These are phyloP conservation scores for Galagoides demidoff DNA, from an alignment of 2,797 vertebrate species.

Conservation along the genomic window DNA sequence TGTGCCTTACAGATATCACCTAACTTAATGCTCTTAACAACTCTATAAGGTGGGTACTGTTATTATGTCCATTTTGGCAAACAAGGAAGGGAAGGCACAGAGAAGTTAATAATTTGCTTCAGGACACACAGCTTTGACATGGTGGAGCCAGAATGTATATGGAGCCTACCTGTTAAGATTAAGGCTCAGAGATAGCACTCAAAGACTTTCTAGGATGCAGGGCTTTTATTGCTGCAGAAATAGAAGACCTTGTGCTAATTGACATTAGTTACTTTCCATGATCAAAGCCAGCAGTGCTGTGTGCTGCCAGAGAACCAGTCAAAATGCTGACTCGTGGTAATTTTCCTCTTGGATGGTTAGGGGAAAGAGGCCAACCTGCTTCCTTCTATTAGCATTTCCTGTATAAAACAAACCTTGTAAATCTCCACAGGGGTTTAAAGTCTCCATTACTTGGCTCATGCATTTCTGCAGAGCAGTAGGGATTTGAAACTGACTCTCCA, in stretches of 20 bases:
- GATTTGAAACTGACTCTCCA: neutral
- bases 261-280: neutral
- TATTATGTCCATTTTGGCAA: neutral
- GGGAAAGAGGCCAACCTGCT: neutral
- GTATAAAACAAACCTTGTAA: neutral
- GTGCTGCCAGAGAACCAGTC: neutral
- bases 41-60: neutral
- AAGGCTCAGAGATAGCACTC: neutral
- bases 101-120: neutral
- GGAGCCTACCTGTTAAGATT: neutral
- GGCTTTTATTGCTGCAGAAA: neutral
- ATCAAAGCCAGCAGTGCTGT: neutral
- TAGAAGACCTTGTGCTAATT: neutral
- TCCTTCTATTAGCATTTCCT: neutral
- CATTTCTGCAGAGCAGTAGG: neutral
- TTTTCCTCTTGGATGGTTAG: neutral
- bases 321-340: neutral
- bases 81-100: neutral
- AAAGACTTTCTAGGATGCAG: neutral
- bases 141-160: neutral
- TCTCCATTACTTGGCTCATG: neutral
- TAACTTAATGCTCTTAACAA: neutral
- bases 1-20: neutral
- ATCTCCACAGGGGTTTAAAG: neutral
- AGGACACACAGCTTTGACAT: neutral